Base-by-base conservation (phyloP, 2,888 invertebrate genomes). In the Scaeva pyrastri region DNA sequence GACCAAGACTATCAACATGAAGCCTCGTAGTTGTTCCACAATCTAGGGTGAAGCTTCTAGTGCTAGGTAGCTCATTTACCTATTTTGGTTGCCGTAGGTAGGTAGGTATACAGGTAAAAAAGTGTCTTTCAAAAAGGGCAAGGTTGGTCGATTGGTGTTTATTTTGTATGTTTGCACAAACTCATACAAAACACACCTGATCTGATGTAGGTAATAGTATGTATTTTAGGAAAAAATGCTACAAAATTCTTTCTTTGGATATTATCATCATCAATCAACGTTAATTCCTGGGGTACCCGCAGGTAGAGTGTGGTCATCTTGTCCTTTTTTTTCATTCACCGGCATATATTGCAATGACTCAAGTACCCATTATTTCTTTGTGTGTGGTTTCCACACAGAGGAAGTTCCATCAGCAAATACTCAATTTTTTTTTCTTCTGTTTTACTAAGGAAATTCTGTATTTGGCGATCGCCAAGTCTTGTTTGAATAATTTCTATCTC, bases 41-140 rank as follows among this genome's bases (percentile, higher is more conserved):
- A 56, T 56, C 16, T 31, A 10, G 10, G 8, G 14, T 16, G n/a
- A 64, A 45, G 45, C 45, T 26, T 64, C 66, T 21, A 19, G n/a
- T n/a, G n/a, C n/a, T 41, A 43, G 4, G n/a, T 43, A 16, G 41
- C 31, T 31, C 8, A 0, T 5, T 8, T 64, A 64, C 55, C 11
- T 56, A 56, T 43, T 73, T 75, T 19, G 6, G 39, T 52, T 19
- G 21, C 23, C 8, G 31, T 31, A 31, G 31, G n/a, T n/a, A n/a
- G n/a, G n/a, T n/a, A n/a, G 19, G 60, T 76, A 60, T 58, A 77
- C 81, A 73, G 70, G 50, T 52, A 82, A 77, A 77, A 76, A 86
- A 82, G 81, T 86, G 8, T 19, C 39, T 58, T 58, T 23, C 36
- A 12, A 86, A 74, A 80, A 86, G 81, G 77, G 73, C 66, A 12